Evolutionary conservation across 2,888 invertebrate species (phyloP).

Genomic region (Agonopterix alstromeriana): DNA sequence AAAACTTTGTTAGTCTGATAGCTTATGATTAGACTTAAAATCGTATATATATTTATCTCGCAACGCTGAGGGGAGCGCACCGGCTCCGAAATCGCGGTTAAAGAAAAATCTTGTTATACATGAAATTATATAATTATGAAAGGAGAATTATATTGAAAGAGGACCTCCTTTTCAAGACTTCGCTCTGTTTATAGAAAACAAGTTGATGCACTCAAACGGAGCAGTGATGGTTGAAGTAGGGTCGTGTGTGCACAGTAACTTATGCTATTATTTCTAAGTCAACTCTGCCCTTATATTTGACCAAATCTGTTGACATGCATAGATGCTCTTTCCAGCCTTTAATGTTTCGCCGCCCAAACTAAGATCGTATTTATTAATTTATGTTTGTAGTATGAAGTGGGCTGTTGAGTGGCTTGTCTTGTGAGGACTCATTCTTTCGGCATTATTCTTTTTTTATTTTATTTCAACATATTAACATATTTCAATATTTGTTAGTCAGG

Average conservation of each 20-base stretch:
- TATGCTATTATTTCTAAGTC: constrained; percentile 73
- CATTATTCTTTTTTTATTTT: neutral
- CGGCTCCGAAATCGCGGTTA: too few species aligned
- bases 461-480: neutral
- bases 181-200: constrained; percentile 68
- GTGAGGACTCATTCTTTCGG: constrained; percentile 17
- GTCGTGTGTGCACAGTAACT: constrained; percentile 63
- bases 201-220: constrained; percentile 60
- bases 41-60: too few species aligned
- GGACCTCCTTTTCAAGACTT: constrained; percentile 5
- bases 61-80: too few species aligned
- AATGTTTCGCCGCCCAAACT: constrained; percentile 60
- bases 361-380: constrained; percentile 40
- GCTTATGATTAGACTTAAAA: too few species aligned
- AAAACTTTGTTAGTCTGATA: too few species aligned
- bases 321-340: constrained; percentile 41
- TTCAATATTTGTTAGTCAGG: too few species aligned
- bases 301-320: constrained; percentile 61
- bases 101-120: too few species aligned
- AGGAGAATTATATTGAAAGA: neutral
- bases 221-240: constrained; percentile 59
- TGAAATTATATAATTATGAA: neutral
- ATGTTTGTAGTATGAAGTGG: constrained; percentile 28
- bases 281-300: constrained; percentile 62
- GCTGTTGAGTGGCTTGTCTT: constrained; percentile 26